Evolutionary conservation across 2,888 invertebrate species (phyloP).

Genomic region (Zeuzera pyrina): DNA sequence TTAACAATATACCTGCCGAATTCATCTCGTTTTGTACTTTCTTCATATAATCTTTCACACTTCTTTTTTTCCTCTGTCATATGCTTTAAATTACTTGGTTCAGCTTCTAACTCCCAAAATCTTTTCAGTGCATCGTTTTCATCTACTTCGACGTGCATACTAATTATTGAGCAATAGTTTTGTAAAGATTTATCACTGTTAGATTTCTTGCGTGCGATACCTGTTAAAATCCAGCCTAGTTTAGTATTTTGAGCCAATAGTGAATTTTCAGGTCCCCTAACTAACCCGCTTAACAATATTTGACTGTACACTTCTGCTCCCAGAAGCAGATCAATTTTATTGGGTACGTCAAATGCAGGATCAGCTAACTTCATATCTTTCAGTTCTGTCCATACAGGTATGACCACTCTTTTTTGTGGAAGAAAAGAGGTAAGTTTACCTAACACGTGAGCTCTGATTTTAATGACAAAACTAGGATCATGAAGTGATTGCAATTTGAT

Average conservation of each 20-base stretch:
- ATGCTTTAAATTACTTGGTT: too few relatives aligned
- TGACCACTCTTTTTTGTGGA: slow-evolving; percentile 6
- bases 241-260: slow-evolving; percentile 13
- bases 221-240: slow-evolving; percentile 18
- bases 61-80: too few relatives aligned
- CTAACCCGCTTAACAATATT: slow-evolving; percentile 11
- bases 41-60: too few relatives aligned
- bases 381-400: slow-evolving; percentile 3
- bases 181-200: too few relatives aligned
- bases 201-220: too few relatives aligned
- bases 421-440: slow-evolving; percentile 10
- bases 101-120: too few relatives aligned
- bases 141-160: too few relatives aligned
- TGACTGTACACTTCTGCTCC: slow-evolving; percentile 8
- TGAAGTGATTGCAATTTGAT: slow-evolving; percentile 13
- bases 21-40: too few relatives aligned
- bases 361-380: slow-evolving; percentile 7
- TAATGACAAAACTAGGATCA: slow-evolving; percentile 7
- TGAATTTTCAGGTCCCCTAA: slow-evolving; percentile 6
- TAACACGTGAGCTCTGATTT: slow-evolving; percentile 15
- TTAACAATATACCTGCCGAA: too few relatives aligned
- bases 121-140: too few relatives aligned
- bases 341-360: slow-evolving; percentile 5
- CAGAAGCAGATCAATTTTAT: slow-evolving; percentile 12
- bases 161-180: too few relatives aligned